phyloP scores from a whole-genome alignment of 2,797 vertebrate species.

The Clarias pachynema region DNA sequence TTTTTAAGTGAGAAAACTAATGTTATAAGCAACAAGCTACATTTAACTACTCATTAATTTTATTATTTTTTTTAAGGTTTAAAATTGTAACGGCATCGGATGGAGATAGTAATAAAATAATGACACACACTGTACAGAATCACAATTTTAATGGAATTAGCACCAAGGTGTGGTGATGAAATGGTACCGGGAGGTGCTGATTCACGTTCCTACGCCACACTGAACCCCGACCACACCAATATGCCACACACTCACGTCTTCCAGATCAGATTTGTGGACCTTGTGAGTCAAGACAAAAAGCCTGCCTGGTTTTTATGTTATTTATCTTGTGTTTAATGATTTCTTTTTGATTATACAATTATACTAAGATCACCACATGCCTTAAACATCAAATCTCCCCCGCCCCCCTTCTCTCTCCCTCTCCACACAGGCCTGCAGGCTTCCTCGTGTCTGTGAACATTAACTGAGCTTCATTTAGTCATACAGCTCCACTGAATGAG shows the following conservation, averaged over 20 bases:
- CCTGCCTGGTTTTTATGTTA: not conserved
- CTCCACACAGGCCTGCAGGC: constrained; percentile 63
- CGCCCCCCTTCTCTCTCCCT: constrained; percentile 31
- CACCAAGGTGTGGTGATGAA: no score
- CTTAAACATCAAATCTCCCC: not conserved
- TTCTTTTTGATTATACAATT: not conserved
- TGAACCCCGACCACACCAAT: not conserved
- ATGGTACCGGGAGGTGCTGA: no score
- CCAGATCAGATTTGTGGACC: not conserved
- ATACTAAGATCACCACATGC: not conserved
- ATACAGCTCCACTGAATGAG: constrained; percentile 57
- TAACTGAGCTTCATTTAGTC: constrained; percentile 63
- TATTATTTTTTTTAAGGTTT: no score
- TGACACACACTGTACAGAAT: no score
- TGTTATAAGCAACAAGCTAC: no score
- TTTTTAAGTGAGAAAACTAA: no score
- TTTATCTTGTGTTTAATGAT: not conserved
- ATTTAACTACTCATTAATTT: no score
- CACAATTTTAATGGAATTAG: no score
- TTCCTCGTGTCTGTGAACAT: constrained; percentile 65
- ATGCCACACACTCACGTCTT: not conserved
- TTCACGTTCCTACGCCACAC: no score
- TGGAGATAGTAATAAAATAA: no score
- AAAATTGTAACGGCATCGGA: no score
- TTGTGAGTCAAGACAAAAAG: not conserved